These are phyloP conservation scores for Agelastica alni DNA, from an alignment of 2,888 invertebrate genomes.

Conservation along the genomic window DNA sequence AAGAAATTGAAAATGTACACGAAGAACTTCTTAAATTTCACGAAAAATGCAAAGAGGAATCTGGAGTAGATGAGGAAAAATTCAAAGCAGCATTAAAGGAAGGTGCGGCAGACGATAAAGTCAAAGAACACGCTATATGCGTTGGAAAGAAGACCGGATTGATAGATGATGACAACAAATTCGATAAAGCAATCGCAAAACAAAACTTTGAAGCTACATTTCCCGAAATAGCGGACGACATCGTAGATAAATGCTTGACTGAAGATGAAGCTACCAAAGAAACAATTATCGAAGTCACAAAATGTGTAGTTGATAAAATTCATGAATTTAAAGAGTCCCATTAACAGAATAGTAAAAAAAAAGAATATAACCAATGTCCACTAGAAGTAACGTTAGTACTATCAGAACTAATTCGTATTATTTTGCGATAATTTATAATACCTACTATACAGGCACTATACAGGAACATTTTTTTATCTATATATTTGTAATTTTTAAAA, in stretches of 20 bases:
- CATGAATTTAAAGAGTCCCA: no score
- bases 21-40: no score
- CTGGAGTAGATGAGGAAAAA: not conserved
- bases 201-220: not conserved
- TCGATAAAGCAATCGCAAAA: not conserved
- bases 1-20: not conserved
- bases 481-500: no score
- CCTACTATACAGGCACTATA: no score
- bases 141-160: not conserved
- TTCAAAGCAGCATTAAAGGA: not conserved
- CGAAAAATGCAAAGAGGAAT: not conserved
- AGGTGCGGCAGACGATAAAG: not conserved
- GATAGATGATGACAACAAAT: not conserved
- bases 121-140: not conserved
- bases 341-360: no score
- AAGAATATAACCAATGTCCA: no score
- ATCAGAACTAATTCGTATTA: no score
- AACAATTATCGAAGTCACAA: not conserved
- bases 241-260: not conserved
- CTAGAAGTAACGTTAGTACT: no score
- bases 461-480: no score
- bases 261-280: not conserved
- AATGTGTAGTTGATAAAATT: not conserved
- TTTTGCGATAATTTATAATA: no score
- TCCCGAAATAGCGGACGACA: not conserved